Evolutionary conservation across 37 sponge, comb jelly and placozoan species (phyloP), one percentile per base, ranked within the genome.

Genomic region (Amphimedon queenslandica): DNA sequence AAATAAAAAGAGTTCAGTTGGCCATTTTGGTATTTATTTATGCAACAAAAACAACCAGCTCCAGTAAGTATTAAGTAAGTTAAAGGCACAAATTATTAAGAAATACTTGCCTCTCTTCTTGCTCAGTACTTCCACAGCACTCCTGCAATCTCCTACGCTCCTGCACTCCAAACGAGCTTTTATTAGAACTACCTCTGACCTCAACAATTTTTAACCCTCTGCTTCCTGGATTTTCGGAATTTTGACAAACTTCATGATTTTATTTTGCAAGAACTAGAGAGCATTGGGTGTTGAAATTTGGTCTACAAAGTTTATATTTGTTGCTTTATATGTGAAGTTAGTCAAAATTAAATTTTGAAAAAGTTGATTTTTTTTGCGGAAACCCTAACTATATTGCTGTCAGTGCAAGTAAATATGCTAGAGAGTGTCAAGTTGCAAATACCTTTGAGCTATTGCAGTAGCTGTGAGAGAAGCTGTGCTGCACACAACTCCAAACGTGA

Each of bases 371-470:
- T 47, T 47, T 13, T 8, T 47, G 53, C 53, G 53, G 53, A 47
- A 47, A 18, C 53, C 53, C 53, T 47, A 47, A 47, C 53, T 47
- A 47, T 47, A 47, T 47, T n/a, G n/a, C n/a, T n/a, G n/a, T n/a
- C n/a, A n/a, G n/a, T n/a, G n/a, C n/a, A n/a, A n/a, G n/a, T n/a
- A n/a, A n/a, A n/a, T n/a, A n/a, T n/a, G n/a, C n/a, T n/a, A n/a
- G n/a, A n/a, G n/a, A n/a, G n/a, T n/a, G n/a, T n/a, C n/a, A n/a
- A n/a, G n/a, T n/a, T n/a, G n/a, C n/a, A n/a, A n/a, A n/a, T n/a
- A n/a, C n/a, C n/a, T n/a, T n/a, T n/a, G n/a, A n/a, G n/a, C n/a
- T n/a, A n/a, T n/a, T n/a, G n/a, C n/a, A n/a, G n/a, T n/a, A n/a
- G n/a, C n/a, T n/a, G n/a, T n/a, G n/a, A n/a, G n/a, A n/a, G n/a